Percentiles rank a stretch among this genome's conserved stretches.
Evolutionary conservation across 2,888 invertebrate genomes (phyloP).

Genomic region (Tenodera sinensis): DNA sequence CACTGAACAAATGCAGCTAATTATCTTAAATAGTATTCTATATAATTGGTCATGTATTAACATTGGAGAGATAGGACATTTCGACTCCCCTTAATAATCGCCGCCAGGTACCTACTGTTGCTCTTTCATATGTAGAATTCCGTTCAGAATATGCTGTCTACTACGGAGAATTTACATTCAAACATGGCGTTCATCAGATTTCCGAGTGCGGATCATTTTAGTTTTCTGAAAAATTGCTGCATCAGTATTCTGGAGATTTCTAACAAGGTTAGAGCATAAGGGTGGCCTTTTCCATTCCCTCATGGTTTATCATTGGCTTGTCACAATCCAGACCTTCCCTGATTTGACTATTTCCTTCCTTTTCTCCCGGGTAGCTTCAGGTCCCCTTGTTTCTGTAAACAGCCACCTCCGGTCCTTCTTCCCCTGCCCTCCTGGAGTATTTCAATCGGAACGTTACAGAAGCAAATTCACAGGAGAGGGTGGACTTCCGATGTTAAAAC

Average conservation of each 20-base stretch:
- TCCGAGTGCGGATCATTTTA: no score
- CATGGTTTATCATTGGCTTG: background rate
- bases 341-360: slow-evolving; percentile 9
- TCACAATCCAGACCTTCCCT: background rate
- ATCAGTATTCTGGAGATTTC: background rate
- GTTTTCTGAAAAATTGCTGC: background rate
- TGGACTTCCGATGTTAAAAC: background rate
- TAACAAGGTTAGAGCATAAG: background rate
- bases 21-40: no score
- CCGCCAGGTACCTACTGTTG: no score
- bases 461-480: slow-evolving; percentile 1
- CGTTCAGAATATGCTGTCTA: no score
- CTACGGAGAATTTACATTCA: no score
- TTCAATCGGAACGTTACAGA: slow-evolving; percentile 9
- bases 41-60: no score
- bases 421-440: background rate
- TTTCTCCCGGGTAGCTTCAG: background rate
- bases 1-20: no score
- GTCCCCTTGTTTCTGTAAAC: slow-evolving; percentile 12
- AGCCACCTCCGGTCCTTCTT: background rate
- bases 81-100: no score
- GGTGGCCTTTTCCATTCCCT: background rate
- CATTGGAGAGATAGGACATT: no score
- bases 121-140: no score
- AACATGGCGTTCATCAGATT: no score